A percentile compares a stretch with the other conserved stretches of the same genome.
These are phyloP conservation scores for Myiopsitta monachus DNA, from an alignment of 2,113 vertebrate species.

Conservation along the genomic window DNA sequence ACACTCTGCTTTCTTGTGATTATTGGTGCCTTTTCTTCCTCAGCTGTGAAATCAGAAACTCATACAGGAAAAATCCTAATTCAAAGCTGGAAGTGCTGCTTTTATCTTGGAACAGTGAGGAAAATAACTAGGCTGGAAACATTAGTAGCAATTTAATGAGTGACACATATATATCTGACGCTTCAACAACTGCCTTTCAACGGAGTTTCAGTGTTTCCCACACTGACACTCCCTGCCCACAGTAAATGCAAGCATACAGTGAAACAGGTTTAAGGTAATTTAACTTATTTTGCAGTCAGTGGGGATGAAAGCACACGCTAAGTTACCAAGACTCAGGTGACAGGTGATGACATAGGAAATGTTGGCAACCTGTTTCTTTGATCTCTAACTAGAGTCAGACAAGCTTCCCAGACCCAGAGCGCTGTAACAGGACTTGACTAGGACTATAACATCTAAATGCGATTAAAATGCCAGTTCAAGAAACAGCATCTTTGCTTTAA, in stretches of 20 bases:
- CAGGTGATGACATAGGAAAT: background rate
- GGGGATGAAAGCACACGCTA: background rate
- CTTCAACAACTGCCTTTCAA: background rate
- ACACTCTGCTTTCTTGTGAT: background rate
- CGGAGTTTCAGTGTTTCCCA: background rate
- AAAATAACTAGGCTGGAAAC: background rate
- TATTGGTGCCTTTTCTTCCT: background rate
- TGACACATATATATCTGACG: background rate
- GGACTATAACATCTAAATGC: background rate
- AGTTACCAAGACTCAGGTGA: background rate
- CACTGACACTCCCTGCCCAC: background rate
- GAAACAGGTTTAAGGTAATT: background rate
- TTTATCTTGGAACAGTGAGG: background rate
- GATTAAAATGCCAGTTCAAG: background rate
- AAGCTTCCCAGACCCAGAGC: background rate
- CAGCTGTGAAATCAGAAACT: background rate
- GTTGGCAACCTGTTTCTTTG: background rate
- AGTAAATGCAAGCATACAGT: background rate
- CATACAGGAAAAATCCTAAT: background rate
- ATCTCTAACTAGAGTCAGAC: background rate
- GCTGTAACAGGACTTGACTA: background rate
- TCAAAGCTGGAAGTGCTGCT: background rate
- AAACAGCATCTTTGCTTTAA: background rate
- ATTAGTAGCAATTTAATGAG: background rate
- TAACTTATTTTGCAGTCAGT: background rate